Evolutionary conservation across 2,797 vertebrate species (phyloP).

Genomic region (Coregonus suidteri): DNA sequence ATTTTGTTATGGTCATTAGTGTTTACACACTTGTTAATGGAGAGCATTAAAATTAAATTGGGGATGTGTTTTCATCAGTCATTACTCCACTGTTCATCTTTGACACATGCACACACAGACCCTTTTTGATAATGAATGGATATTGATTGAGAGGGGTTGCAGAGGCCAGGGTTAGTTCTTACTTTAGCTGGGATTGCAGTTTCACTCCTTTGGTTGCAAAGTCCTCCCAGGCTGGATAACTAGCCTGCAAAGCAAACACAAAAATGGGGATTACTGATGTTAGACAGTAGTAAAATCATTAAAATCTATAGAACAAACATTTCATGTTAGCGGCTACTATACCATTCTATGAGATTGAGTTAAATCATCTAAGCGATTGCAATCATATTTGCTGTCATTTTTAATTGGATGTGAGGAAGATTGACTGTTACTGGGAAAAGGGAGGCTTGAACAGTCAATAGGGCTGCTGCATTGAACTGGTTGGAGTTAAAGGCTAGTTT

Average conservation of each 20-base stretch:
- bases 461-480: not conserved
- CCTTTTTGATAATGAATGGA: not conserved
- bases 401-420: not conserved
- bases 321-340: not conserved
- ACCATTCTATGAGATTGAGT: not conserved
- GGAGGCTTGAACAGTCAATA: not conserved
- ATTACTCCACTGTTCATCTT: not conserved
- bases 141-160: not conserved
- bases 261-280: not conserved
- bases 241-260: constrained; percentile 70
- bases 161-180: constrained; percentile 30
- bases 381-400: not conserved
- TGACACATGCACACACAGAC: not conserved
- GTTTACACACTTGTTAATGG: not conserved
- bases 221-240: constrained; percentile 86
- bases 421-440: not conserved
- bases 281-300: constrained; percentile 5
- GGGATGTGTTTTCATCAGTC: not conserved
- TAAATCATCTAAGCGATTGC: too few relatives aligned
- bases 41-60: not conserved
- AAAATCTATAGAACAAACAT: not conserved
- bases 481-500: not conserved
- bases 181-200: constrained; percentile 84
- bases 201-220: constrained; percentile 84
- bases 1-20: not conserved